These are phyloP conservation scores for Bursaphelenchus mucronatus DNA, from an alignment of 1,140 invertebrate species.

Conservation along the genomic window DNA sequence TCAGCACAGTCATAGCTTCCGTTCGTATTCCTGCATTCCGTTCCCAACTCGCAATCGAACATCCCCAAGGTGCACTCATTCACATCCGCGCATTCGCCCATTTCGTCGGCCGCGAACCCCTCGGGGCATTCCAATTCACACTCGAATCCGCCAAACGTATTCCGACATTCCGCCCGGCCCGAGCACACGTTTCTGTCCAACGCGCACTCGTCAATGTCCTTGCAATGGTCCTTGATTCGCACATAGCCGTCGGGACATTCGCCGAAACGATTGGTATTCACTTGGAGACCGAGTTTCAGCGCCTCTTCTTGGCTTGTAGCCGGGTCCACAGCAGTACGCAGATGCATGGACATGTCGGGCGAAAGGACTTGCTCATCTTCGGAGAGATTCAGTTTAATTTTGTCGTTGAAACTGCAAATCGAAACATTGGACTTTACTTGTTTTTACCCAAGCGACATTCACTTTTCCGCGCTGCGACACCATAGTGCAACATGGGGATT, in stretches of 20 bases:
- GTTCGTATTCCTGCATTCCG: slow-evolving; percentile 41
- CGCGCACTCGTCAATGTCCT: slow-evolving; percentile 43
- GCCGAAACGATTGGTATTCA: slow-evolving; percentile 23
- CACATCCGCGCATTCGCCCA: slow-evolving; percentile 41
- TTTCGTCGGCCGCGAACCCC: slow-evolving; percentile 26
- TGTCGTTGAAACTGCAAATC: too few species aligned
- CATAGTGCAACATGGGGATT: too few species aligned
- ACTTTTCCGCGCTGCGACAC: too few species aligned
- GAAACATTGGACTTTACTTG: slow-evolving; percentile 31
- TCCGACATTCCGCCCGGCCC: slow-evolving; percentile 24
- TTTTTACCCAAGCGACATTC: too few species aligned
- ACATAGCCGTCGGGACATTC: slow-evolving; percentile 36
- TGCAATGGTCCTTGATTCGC: slow-evolving; percentile 34
- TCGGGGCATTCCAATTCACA: slow-evolving; percentile 27
- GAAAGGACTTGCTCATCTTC: neutral
- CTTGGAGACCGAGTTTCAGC: slow-evolving; percentile 28
- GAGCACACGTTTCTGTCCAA: slow-evolving; percentile 29
- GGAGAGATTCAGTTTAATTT: too few species aligned
- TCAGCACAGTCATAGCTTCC: slow-evolving; percentile 35
- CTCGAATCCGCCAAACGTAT: slow-evolving; percentile 39
- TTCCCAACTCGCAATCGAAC: slow-evolving; percentile 28
- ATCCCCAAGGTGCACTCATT: slow-evolving; percentile 40
- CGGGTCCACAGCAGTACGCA: slow-evolving; percentile 12
- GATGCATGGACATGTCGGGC: slow-evolving; percentile 29
- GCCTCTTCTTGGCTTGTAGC: neutral